These are phyloP conservation scores for Pemphigus obesinymphae DNA, from an alignment of 1,140 invertebrate species.

Conservation along the genomic window DNA sequence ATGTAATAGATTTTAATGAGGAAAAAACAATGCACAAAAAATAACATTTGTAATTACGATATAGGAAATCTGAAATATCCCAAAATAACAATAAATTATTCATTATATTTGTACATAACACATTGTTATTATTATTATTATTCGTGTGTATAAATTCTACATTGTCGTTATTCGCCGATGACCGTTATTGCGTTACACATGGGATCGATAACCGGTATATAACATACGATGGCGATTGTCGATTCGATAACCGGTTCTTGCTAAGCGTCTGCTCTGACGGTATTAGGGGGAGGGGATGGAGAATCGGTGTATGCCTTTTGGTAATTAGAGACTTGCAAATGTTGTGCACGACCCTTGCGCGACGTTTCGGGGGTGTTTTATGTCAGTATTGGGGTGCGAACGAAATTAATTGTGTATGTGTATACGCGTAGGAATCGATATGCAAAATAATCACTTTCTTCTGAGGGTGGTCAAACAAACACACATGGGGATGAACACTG, in stretches of 20 bases:
- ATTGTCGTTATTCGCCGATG: background rate
- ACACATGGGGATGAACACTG: background rate
- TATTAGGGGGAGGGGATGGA: background rate
- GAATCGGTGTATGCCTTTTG: background rate
- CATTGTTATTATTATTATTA: background rate
- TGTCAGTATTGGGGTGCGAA: background rate
- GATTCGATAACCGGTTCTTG: background rate
- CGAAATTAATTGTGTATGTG: conserved; percentile 20
- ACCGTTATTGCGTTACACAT: conserved; percentile 14
- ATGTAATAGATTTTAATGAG: conserved; percentile 26
- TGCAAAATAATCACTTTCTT: conserved; percentile 36
- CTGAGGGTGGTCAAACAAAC: conserved; percentile 26
- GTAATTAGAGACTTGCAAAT: background rate
- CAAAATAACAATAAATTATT: background rate
- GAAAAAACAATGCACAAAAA: conserved; percentile 17
- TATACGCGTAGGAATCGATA: conserved; percentile 7
- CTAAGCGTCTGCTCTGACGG: background rate
- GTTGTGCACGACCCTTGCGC: background rate
- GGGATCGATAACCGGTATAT: conserved; percentile 22
- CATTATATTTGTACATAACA: background rate
- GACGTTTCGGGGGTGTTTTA: background rate
- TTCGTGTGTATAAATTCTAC: background rate
- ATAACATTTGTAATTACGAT: background rate
- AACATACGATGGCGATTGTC: no score
- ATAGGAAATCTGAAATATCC: conserved; percentile 18